phyloP scores from a whole-genome alignment of 2,888 invertebrate genomes.

The Pandemis cinnamomeana region DNA sequence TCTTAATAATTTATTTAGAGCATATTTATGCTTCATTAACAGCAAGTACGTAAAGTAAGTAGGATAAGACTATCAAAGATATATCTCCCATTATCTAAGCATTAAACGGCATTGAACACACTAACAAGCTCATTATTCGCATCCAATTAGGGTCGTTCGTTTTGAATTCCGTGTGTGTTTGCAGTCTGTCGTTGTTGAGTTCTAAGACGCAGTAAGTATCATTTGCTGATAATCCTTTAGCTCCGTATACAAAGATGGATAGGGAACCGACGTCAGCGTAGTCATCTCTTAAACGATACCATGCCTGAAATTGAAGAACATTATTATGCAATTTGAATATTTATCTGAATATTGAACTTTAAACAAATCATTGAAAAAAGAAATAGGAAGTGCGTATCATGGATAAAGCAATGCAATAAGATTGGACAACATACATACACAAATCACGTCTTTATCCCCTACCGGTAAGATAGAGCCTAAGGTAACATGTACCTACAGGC shows the following conservation, averaged over 20 bases:
- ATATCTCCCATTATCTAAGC: neutral
- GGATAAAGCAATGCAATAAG: too few relatives aligned
- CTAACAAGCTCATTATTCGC: slow-evolving; percentile 98
- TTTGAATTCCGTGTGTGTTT: slow-evolving; percentile 98
- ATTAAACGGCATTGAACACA: slow-evolving; percentile 45
- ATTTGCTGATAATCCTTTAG: slow-evolving; percentile 92
- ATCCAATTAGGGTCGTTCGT: slow-evolving; percentile 98
- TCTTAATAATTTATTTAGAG: too few relatives aligned
- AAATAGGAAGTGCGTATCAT: too few relatives aligned
- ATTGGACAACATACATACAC: too few relatives aligned
- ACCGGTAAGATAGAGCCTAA: too few relatives aligned
- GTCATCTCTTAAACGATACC: slow-evolving; percentile 69
- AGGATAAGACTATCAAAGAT: too few relatives aligned
- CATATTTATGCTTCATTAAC: too few relatives aligned
- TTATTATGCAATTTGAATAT: too few relatives aligned
- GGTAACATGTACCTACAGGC: too few relatives aligned
- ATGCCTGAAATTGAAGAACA: slow-evolving; percentile 60
- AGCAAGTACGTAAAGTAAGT: too few relatives aligned
- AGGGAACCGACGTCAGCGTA: slow-evolving; percentile 93
- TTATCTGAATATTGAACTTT: neutral
- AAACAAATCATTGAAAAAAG: too few relatives aligned
- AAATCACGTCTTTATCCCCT: too few relatives aligned
- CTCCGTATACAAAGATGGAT: slow-evolving; percentile 93
- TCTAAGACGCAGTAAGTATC: slow-evolving; percentile 98
- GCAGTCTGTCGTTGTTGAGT: slow-evolving; percentile 94